Evolutionary conservation across 2,113 vertebrate species (phyloP), one percentile per base, ranked within the genome.

Genomic region (Cromileptes altivelis): DNA sequence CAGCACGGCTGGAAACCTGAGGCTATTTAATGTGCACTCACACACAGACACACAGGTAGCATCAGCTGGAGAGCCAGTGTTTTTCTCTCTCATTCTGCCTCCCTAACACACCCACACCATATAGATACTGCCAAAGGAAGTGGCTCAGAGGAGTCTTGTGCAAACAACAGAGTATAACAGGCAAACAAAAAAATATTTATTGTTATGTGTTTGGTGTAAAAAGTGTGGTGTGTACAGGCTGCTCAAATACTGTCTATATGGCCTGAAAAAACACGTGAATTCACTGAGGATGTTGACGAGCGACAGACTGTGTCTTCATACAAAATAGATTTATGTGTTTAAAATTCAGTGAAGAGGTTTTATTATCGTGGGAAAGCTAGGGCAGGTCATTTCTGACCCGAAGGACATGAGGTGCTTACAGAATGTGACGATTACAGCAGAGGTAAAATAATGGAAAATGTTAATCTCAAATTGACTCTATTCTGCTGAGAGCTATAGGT

Each of bases 11-110:
- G 47, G 63, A 67, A 76, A 80, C 84, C 81, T 23, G 21, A 60
- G 65, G 76, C 69, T 68, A 62, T 72, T 70, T 27, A 70, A 77
- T 64, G 80, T 63, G 50, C 57, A 14, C 19, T 12, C 56, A 52
- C 55, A 61, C 53, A 61, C 19, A 23, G 9, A 77, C 58, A 60
- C 25, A 62, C 62, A 76, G 61, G 53, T n/a, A 76, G n/a, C 62
- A 70, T 82, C 79, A 81, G 55, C 84, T 68, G 65, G 70, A 62
- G 70, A 82, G 25, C 56, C 12, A 4, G 12, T 52, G 45, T 75
- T 83, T 64, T 78, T 52, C 78, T 78, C 25, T 42, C 10, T 63
- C 14, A 11, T 17, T 49, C 61, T 65, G 45, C 7, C 62, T 65
- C 23, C 33, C 23, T 25, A 3, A 69, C 23, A 62, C 61, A 70